A percentile compares a stretch with the other conserved stretches of the same genome.
phyloP scores from a whole-genome alignment of 2,888 invertebrate genomes.

The Acronicta aceris region DNA sequence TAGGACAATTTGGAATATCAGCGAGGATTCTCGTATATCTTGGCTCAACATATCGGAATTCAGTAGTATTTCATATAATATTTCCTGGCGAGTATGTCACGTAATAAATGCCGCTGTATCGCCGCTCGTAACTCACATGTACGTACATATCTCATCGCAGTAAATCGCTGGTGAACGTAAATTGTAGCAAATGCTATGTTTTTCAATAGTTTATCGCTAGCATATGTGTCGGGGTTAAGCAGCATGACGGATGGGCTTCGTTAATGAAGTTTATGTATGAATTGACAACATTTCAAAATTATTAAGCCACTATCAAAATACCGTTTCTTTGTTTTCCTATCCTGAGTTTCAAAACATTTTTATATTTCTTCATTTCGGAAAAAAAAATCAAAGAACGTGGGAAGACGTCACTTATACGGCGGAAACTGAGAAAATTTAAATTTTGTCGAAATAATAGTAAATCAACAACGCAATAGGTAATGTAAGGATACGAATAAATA shows the following conservation, averaged over 20 bases:
- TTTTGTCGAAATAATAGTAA: too few relatives aligned
- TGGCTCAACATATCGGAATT: conserved; percentile 35
- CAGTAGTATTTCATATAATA: conserved; percentile 43
- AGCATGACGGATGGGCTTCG: conserved; percentile 18
- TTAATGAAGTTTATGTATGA: too few relatives aligned
- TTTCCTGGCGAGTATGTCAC: conserved; percentile 47
- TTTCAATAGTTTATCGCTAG: conserved; percentile 74
- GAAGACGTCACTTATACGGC: too few relatives aligned
- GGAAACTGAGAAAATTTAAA: too few relatives aligned
- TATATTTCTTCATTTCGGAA: too few relatives aligned
- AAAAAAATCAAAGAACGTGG: too few relatives aligned
- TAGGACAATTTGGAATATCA: background rate
- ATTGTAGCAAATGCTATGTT: conserved; percentile 78
- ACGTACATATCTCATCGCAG: conserved; percentile 73
- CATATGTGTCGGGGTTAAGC: conserved; percentile 65
- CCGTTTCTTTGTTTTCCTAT: too few relatives aligned
- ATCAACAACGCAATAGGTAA: too few relatives aligned
- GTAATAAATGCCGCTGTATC: conserved; percentile 53
- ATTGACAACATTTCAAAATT: too few relatives aligned
- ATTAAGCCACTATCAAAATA: too few relatives aligned
- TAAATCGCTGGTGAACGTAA: conserved; percentile 75
- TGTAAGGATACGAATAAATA: too few relatives aligned
- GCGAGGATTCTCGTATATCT: conserved; percentile 20
- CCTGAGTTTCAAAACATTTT: too few relatives aligned
- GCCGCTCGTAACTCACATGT: conserved; percentile 66